These are phyloP conservation scores for Sebastolobus alascanus DNA, from an alignment of 2,797 vertebrate species.

Conservation along the genomic window DNA sequence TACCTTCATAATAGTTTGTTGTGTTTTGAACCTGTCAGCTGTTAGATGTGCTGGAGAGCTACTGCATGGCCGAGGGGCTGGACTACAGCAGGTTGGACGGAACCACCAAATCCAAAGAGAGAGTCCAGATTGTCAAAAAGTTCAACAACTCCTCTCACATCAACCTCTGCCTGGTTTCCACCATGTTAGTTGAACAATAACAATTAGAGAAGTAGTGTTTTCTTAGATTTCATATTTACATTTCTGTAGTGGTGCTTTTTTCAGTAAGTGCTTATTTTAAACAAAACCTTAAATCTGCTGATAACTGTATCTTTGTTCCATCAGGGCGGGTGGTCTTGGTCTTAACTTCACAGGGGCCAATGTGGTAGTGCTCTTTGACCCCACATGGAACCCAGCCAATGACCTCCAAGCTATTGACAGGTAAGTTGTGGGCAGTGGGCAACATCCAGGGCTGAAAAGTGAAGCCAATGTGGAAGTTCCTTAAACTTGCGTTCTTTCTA, in stretches of 20 bases:
- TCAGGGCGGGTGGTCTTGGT: slow-evolving; percentile 95
- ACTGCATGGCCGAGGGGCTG: slow-evolving; percentile 95
- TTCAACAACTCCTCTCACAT: slow-evolving; percentile 92
- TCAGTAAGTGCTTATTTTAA: neutral
- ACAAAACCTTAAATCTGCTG: neutral
- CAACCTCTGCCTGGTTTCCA: slow-evolving; percentile 96
- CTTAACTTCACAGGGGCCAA: slow-evolving; percentile 98
- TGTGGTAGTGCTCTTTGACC: slow-evolving; percentile 95
- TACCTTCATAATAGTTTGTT: neutral
- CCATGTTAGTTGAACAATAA: slow-evolving; percentile 88
- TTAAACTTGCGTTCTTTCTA: no score
- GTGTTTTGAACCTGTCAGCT: slow-evolving; percentile 79
- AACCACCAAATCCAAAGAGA: slow-evolving; percentile 93
- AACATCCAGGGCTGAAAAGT: no score
- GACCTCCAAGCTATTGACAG: slow-evolving; percentile 98
- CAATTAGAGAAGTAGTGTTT: neutral
- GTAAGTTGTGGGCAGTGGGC: slow-evolving; percentile 68
- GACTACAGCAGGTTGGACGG: slow-evolving; percentile 95
- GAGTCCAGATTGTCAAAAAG: slow-evolving; percentile 92
- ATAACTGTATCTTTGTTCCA: slow-evolving; percentile 25
- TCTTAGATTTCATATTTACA: neutral
- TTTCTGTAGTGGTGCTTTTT: neutral
- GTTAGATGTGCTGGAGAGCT: slow-evolving; percentile 92
- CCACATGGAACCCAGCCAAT: slow-evolving; percentile 98
- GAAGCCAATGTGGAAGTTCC: no score